These are phyloP conservation scores for Caracal caracal DNA, from an alignment of 2,113 vertebrate species.

Conservation along the genomic window DNA sequence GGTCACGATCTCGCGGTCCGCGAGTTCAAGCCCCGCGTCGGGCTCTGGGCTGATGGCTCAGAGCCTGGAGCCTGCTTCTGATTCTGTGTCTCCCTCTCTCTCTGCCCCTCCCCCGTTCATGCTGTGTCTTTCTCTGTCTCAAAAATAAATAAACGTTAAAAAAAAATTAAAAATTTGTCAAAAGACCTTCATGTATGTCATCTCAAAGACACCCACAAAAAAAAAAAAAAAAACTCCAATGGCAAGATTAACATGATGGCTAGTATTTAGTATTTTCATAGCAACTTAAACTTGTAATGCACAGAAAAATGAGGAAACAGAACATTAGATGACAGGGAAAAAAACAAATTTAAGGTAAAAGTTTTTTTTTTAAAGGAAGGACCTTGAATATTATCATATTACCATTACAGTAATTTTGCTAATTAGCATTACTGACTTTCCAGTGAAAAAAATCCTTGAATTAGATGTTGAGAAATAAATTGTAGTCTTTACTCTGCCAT, in stretches of 20 bases:
- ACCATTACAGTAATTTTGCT: not conserved
- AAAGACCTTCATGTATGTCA: not conserved
- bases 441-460: constrained; percentile 11
- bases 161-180: constrained; percentile 29
- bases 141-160: no score
- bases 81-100: no score
- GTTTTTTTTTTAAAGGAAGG: not conserved
- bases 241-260: not conserved
- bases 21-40: no score
- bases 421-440: constrained; percentile 20
- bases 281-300: not conserved
- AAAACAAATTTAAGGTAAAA: not conserved
- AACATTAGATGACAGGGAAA: not conserved
- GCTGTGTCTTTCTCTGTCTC: no score
- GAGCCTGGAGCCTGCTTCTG: no score
- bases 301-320: not conserved
- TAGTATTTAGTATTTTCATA: not conserved
- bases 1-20: no score
- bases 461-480: constrained; percentile 11
- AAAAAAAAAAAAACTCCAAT: not conserved
- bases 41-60: no score
- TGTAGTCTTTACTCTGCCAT: not conserved
- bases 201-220: not conserved
- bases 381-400: not conserved
- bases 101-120: no score